Base-by-base conservation (phyloP, 1,140 invertebrate genomes). In the Eriocheir sinensis region DNA sequence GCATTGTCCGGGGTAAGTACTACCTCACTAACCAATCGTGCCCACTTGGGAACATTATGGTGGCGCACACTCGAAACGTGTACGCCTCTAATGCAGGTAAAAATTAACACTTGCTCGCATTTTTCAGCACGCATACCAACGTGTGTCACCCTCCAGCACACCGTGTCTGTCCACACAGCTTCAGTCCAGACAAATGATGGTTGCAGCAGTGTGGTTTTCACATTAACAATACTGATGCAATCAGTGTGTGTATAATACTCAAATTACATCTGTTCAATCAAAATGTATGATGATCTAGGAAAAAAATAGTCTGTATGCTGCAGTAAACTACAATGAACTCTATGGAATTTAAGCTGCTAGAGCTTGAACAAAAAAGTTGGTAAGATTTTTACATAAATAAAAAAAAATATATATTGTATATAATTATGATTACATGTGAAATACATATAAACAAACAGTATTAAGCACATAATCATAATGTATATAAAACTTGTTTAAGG, bases 371-470 rank as follows among this genome's bases (percentile, higher is more conserved):
- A 21, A 21, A 53, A 53, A 53, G 48, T n/a, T n/a, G 8, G 27
- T 72, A n/a, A 72, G 12, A 72, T 72, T n/a, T 72, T 72, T 72
- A 72, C 60, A 72, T n/a, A 72, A 72, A 72, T 72, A 72, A 72
- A 72, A 2, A 72, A 4, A 72, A 72, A n/a, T 72, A 72, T 72
- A 72, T 72, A 27, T 6, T 72, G n/a, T 72, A 72, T n/a, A 72
- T n/a, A 72, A 21, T 72, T 72, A 12, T 72, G 21, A 72, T 72
- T 72, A 72, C n/a, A n/a, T 72, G 60, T 72, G n/a, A 72, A 72
- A n/a, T 72, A 72, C 60, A 72, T 1, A n/a, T 12, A 17, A 21
- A 21, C 21, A 72, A 72, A n/a, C n/a, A n/a, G 60, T 72, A 72
- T 72, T 27, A 72, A 21, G n/a, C 60, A 72, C n/a, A 72, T 72